Evolutionary conservation across 1,140 invertebrate genomes (phyloP), one percentile per base, ranked within the genome.

Genomic region (Euura lappo): DNA sequence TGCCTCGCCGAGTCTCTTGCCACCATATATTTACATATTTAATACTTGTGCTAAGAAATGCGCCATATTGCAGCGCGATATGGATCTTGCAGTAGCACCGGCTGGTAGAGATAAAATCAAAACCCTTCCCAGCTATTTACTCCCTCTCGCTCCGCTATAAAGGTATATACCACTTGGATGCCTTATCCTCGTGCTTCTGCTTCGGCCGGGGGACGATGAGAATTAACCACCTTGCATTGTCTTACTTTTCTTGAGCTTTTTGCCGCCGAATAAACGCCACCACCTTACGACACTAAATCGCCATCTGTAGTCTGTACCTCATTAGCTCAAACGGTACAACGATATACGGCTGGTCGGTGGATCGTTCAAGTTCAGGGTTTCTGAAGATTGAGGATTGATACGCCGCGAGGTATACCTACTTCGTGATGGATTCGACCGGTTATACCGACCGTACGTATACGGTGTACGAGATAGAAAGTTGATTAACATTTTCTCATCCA

Each of bases 261-360:
- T n/a, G 5, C 3, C 0, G 51, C 51, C 51, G 28, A 28, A 28
- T 28, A 28, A 28, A 28, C 72, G 46, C 51, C 11, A 45, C 70
- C 71, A 71, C 74, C 75, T 75, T 76, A 69, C 75, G 65, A 75
- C 69, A 74, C 28, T 28, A 72, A 75, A 75, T 79, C 77, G 71
- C 76, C 80, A 80, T 81, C 80, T 28, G 80, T 81, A 75, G 28
- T 5, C 51, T 81, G 80, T 81, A 75, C 69, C 81, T 83, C 80
- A 81, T 83, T 83, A 83, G 78, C 76, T 75, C 82, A 83, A 83
- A 77, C 81, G 81, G 76, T 82, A 80, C 79, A 81, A 80, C 28
- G 28, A 28, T 28, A 28, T 28, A 28, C 28, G 28, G 28, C 28
- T 28, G 28, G 28, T 28, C 28, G 28, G 0, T 28, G 28, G 28